A percentile compares a stretch with the other conserved stretches of the same genome.
These are phyloP conservation scores for Barnardius zonarius DNA, from an alignment of 2,113 vertebrate species.

Conservation along the genomic window DNA sequence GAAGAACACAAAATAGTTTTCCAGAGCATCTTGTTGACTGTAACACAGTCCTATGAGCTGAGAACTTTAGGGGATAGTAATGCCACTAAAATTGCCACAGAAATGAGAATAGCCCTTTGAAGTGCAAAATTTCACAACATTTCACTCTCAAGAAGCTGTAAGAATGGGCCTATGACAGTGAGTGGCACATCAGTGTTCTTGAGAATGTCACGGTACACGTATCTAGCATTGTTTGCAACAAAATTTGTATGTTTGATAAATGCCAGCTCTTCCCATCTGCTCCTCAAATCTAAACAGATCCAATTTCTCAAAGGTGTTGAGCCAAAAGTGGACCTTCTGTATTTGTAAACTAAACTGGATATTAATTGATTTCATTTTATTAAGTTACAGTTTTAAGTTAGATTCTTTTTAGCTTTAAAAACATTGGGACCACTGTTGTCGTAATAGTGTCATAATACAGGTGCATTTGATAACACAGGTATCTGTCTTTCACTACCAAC, in stretches of 20 bases:
- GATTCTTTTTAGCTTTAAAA: neutral
- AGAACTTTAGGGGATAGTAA: neutral
- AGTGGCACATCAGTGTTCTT: neutral
- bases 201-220: neutral
- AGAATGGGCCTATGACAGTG: slow-evolving; percentile 11
- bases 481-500: neutral
- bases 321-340: slow-evolving; percentile 37
- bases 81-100: neutral
- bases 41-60: neutral
- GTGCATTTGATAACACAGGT: neutral
- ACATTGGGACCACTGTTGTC: neutral
- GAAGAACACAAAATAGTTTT: neutral
- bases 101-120: neutral
- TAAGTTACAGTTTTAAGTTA: neutral
- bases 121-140: slow-evolving; percentile 19
- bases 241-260: slow-evolving; percentile 9
- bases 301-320: slow-evolving; percentile 40
- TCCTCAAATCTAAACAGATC: slow-evolving; percentile 5
- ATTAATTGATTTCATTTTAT: neutral
- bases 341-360: slow-evolving; percentile 11
- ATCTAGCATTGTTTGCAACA: slow-evolving; percentile 42
- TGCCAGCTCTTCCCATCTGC: slow-evolving; percentile 57
- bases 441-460: neutral
- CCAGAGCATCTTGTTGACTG: neutral
- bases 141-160: neutral